Evolutionary conservation across 2,113 vertebrate species (phyloP).

Genomic region (Labeo rohita): DNA sequence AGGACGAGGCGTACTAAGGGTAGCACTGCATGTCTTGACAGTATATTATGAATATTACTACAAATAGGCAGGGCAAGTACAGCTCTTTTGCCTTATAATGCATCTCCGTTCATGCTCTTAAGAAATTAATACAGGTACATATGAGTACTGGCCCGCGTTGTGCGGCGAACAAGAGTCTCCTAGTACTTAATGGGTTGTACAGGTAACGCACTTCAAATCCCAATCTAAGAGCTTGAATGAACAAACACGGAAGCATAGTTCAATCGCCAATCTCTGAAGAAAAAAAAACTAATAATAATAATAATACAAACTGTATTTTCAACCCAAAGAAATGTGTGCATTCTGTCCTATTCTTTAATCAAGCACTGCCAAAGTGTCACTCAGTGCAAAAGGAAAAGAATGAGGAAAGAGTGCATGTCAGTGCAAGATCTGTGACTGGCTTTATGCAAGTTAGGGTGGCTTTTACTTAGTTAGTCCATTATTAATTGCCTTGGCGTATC

Average conservation of each 20-base stretch:
- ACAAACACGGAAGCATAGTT: conserved; percentile 1
- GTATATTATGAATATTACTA: conserved; percentile 54
- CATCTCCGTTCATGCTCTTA: conserved; percentile 47
- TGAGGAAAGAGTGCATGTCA: conserved; percentile 10
- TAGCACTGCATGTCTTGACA: conserved; percentile 65
- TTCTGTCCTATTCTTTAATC: background rate
- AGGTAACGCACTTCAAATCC: background rate
- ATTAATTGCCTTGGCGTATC: conserved; percentile 31
- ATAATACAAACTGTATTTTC: conserved; percentile 5
- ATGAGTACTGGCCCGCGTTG: background rate
- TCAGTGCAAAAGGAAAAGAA: conserved; percentile 26
- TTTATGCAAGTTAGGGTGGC: conserved; percentile 11
- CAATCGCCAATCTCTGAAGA: conserved; percentile 2
- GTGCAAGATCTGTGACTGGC: conserved; percentile 2
- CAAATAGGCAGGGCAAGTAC: conserved; percentile 67
- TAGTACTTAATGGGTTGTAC: background rate
- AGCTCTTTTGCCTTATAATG: conserved; percentile 50
- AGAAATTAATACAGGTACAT: conserved; percentile 29
- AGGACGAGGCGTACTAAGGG: conserved; percentile 63
- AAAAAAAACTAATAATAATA: background rate
- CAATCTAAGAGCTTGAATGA: background rate
- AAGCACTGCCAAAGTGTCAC: background rate
- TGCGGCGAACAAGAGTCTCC: background rate
- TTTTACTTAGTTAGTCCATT: background rate
- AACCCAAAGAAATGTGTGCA: conserved; percentile 23